phyloP scores from a whole-genome alignment of 1,140 invertebrate genomes.

The Megalonaias nervosa region DNA sequence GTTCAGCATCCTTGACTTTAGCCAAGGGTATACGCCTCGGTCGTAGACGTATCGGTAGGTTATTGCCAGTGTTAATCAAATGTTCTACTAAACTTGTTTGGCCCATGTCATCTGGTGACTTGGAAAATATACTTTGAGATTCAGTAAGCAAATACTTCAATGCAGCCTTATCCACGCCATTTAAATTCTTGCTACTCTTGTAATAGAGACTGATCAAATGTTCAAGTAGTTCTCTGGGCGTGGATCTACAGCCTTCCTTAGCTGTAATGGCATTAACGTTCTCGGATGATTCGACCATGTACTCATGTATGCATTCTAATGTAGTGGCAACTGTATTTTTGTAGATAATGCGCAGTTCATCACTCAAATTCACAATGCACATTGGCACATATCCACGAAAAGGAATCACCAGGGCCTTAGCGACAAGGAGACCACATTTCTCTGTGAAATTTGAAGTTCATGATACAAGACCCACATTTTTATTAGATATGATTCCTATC shows the following conservation, averaged over 20 bases:
- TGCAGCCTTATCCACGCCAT: neutral
- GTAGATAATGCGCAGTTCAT: neutral
- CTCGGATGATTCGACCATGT: neutral
- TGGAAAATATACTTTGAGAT: conserved; percentile 19
- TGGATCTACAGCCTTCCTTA: neutral
- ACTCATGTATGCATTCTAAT: neutral
- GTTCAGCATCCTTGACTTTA: neutral
- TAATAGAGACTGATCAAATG: neutral
- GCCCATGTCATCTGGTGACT: conserved; percentile 22
- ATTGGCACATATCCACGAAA: conserved; percentile 14
- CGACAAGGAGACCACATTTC: conserved; percentile 10
- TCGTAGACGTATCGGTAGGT: conserved; percentile 20
- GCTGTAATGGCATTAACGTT: neutral
- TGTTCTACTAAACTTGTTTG: conserved; percentile 16
- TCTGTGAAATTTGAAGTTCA: neutral
- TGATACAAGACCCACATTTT: conserved; percentile 1
- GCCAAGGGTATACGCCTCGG: conserved; percentile 7
- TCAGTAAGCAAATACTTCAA: conserved; percentile 6
- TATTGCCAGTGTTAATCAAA: conserved; percentile 16
- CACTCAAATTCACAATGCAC: no score
- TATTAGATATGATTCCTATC: conserved; percentile 2
- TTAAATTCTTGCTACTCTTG: neutral
- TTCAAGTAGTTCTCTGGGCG: neutral
- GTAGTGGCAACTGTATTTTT: neutral
- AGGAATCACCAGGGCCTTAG: conserved; percentile 6